Base-by-base conservation (phyloP, 2,888 invertebrate genomes). In the Callyntrura sp. region DNA sequence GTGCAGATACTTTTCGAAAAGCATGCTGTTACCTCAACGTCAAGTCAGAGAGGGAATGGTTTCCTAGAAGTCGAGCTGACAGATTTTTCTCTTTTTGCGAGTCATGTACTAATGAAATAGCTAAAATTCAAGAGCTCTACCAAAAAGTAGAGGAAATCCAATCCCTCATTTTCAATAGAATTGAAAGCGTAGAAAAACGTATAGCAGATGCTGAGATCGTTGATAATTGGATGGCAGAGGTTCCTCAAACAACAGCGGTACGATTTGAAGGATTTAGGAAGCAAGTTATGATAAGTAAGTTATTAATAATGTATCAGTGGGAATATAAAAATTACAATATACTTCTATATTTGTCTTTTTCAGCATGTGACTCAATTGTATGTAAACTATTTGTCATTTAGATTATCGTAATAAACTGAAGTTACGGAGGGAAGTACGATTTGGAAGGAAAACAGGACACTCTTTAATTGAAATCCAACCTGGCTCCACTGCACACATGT, bases 121-220 rank as follows among this genome's bases (percentile, higher is more conserved):
- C 17, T 0, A 84, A 35, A 25, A 89, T 89, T 45, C 84, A 84
- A 23, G 14, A 65, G 0, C 57, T 89, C 4, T 89, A 89, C 84
- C 84, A 79, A 28, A 84, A 89, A 20, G 79, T 89, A n/a, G 83
- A 88, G 17, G 88, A 88, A 76, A 83, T 88, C 28, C 88, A 88
- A 43, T 88, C 88, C 2, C 35, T 84, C 28, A 89, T 89, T 28
- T 89, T 89, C 57, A 84, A 43, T 12, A 84, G 84, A 48, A 79
- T 89, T 20, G 89, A 89, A 57, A 48, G 23, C 28, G 84, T 89
- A 14, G 89, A 89, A 57, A 89, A 89, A 55, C 76, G 84, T 23
- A 79, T 84, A 2, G 89, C 68, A 0, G 89, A 89, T 65, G 89
- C 89, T 20, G 84, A 89, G 57, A 84, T 89, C 17, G 79, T 89